Evolutionary conservation across 2,888 invertebrate genomes (phyloP).

Genomic region (Glyphotaelius pellucidus): DNA sequence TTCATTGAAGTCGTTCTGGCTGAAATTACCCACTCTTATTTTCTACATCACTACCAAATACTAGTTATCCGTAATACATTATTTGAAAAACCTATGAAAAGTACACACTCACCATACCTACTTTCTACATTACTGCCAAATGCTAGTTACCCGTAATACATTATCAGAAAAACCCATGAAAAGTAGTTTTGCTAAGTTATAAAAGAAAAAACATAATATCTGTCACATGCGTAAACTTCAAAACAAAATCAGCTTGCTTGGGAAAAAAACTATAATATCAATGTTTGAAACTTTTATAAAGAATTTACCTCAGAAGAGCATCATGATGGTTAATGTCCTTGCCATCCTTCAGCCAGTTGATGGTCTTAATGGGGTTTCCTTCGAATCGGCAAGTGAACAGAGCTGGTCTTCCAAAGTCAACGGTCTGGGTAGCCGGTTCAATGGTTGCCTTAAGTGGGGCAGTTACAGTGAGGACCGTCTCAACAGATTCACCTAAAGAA

Average conservation of each 20-base stretch:
- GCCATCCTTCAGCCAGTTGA: slow-evolving; percentile 96
- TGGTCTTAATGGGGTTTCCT: slow-evolving; percentile 93
- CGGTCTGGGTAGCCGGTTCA: slow-evolving; percentile 93
- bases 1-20: too few species aligned
- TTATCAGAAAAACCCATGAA: background rate
- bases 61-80: background rate
- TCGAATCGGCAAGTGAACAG: slow-evolving; percentile 93
- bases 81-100: background rate
- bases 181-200: background rate
- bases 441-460: slow-evolving; percentile 93
- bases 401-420: slow-evolving; percentile 95
- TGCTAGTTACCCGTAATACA: background rate
- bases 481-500: slow-evolving; percentile 91
- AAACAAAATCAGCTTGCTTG: background rate
- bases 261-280: background rate
- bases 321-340: slow-evolving; percentile 90
- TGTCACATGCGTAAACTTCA: too few species aligned
- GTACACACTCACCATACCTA: too few species aligned
- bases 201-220: background rate
- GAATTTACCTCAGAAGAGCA: slow-evolving; percentile 80
- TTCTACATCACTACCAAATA: too few species aligned
- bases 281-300: background rate
- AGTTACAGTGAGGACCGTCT: slow-evolving; percentile 94
- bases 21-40: too few species aligned
- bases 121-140: too few species aligned